Base-by-base conservation (phyloP, 2,113 vertebrate species). In the Stegastes partitus region DNA sequence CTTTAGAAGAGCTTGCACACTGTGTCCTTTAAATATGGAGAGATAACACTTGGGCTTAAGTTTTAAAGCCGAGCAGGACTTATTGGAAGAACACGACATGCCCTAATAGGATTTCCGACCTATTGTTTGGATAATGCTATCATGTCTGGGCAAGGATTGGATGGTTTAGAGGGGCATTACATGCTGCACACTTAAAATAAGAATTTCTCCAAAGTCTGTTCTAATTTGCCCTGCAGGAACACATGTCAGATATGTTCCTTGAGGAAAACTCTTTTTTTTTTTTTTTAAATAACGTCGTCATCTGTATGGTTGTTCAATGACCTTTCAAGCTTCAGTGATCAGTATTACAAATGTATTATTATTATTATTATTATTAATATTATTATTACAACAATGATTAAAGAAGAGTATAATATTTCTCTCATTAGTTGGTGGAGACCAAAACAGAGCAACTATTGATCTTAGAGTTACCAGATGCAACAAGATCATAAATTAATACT, bases 81-180 rank as follows among this genome's bases (percentile, higher is more conserved):
- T 85, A 69, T 67, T 62, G 61, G 5, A 44, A 42, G 62, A 80
- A 72, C 45, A 31, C 9, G 16, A 69, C 62, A 73, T 59, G 28
- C 22, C 21, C 21, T 85, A 81, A 85, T 79, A 85, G 79, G 81
- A 88, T 83, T 80, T 54, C 10, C 3, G 68, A 53, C 54, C 81
- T 70, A 23, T 85, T 89, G 85, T 83, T 83, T 73, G 80, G 56
- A 73, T 85, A 73, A 86, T 55, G 50, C 70, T 83, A 59, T 82
- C 57, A 74, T 47, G 65, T 75, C 74, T 72, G 23, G 55, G 62
- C 26, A 54, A 65, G 66, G 74, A 75, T 59, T 68, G 14, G 76
- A 56, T 47, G 50, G 67, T 75, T 81, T 83, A 45, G 37, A 47
- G 10, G 55, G 31, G 42, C 25, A 82, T 84, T 75, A 80, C 45